phyloP scores from a whole-genome alignment of 2,113 vertebrate species.

The Hoplias malabaricus region DNA sequence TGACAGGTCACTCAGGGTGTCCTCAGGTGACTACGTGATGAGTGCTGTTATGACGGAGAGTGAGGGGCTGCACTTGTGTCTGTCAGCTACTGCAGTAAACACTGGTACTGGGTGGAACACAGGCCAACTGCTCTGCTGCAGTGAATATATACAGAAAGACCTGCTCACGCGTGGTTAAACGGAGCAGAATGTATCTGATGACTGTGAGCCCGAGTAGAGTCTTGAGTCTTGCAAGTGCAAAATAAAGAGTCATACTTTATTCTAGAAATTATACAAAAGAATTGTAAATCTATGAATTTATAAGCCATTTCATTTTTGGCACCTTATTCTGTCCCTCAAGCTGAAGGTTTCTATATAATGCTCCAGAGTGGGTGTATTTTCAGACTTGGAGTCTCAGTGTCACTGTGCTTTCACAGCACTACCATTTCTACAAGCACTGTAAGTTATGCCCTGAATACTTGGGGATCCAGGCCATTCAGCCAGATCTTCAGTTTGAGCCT shows the following conservation, averaged over 20 bases:
- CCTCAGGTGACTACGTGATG: constrained; percentile 31
- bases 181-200: too few species aligned
- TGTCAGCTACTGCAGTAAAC: constrained; percentile 50
- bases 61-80: constrained; percentile 35
- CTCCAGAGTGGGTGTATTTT: background rate
- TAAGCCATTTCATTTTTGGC: too few species aligned
- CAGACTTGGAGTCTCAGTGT: background rate
- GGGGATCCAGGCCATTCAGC: too few species aligned
- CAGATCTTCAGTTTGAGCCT: background rate
- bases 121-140: background rate
- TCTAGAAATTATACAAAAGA: too few species aligned
- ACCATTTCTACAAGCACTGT: background rate
- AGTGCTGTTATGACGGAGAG: constrained; percentile 39
- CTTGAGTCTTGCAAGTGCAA: too few species aligned
- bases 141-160: background rate
- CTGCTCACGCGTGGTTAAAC: background rate
- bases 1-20: constrained; percentile 28
- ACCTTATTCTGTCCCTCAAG: too few species aligned
- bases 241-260: too few species aligned
- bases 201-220: too few species aligned
- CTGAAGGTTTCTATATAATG: too few species aligned
- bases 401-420: background rate
- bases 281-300: too few species aligned
- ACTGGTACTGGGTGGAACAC: constrained; percentile 23
- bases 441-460: too few species aligned